These are phyloP conservation scores for Pyrgilauda ruficollis DNA, from an alignment of 2,113 vertebrate species.

Conservation along the genomic window DNA sequence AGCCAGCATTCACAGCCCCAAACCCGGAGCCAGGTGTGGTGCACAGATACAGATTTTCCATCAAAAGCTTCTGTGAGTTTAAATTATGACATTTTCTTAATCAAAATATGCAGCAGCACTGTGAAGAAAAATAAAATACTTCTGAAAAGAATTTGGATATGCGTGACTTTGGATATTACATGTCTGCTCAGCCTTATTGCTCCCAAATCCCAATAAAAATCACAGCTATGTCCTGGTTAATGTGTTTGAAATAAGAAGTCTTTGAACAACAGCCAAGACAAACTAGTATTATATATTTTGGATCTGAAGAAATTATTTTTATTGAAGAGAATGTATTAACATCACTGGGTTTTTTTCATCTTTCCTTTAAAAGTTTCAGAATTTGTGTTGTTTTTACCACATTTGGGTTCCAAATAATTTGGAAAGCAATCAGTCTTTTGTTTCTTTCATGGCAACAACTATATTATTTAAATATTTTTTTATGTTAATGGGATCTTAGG, in stretches of 20 bases:
- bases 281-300: neutral
- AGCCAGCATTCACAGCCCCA: neutral
- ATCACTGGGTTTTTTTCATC: rapidly evolving
- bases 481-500: neutral
- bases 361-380: neutral
- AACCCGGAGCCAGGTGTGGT: neutral
- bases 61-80: neutral
- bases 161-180: rapidly evolving
- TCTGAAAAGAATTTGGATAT: neutral
- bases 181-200: rapidly evolving
- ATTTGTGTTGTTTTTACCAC: neutral
- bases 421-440: neutral
- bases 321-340: neutral
- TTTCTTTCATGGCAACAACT: neutral
- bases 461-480: neutral
- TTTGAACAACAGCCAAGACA: neutral
- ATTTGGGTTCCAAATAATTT: neutral
- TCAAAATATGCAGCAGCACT: neutral
- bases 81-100: neutral
- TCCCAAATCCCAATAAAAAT: neutral
- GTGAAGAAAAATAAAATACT: neutral
- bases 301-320: neutral
- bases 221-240: neutral
- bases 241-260: neutral
- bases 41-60: rapidly evolving